Conservation (phyloP, 2,113 vertebrate species). For the Mirza zaza region DNA sequence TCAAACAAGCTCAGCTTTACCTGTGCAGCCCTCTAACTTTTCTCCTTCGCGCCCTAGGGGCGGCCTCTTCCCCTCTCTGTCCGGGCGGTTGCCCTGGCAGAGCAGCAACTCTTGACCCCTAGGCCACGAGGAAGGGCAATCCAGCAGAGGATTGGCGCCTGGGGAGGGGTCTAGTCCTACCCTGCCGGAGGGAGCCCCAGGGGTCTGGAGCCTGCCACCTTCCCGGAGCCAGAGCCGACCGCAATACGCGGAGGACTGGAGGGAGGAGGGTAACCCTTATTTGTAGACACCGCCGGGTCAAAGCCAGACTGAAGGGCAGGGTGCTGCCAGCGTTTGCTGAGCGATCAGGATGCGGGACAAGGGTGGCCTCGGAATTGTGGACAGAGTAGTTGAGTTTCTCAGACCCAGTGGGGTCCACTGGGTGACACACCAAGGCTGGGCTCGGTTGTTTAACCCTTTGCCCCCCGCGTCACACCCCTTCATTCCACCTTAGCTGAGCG, state of each 20-base stretch:
- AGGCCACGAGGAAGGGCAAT: constrained; percentile 20
- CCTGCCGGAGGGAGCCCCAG: accelerated
- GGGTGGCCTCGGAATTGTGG: not conserved
- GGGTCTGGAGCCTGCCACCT: not conserved
- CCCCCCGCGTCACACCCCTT: not conserved
- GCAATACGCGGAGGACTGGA: not conserved
- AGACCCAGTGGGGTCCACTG: not conserved
- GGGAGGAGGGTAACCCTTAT: not conserved
- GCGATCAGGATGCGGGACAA: not conserved
- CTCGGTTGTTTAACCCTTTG: constrained; percentile 28
- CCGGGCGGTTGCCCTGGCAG: not conserved
- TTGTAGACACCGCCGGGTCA: not conserved
- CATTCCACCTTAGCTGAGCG: not conserved
- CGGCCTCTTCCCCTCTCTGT: not conserved
- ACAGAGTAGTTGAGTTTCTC: constrained; percentile 63
- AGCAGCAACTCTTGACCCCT: constrained; percentile 9
- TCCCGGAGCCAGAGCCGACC: not conserved
- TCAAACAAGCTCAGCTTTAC: constrained; percentile 8
- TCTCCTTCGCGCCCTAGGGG: constrained; percentile 57
- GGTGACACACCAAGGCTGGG: not conserved
- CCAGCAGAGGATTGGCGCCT: not conserved
- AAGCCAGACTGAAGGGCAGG: not conserved
- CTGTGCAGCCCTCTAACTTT: constrained; percentile 74
- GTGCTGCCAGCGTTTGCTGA: not conserved
- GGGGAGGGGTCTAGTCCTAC: not conserved